A percentile compares a stretch with the other conserved stretches of the same genome.
Evolutionary conservation across 2,113 vertebrate genomes (phyloP).

Genomic region (Eleginops maclovinus): DNA sequence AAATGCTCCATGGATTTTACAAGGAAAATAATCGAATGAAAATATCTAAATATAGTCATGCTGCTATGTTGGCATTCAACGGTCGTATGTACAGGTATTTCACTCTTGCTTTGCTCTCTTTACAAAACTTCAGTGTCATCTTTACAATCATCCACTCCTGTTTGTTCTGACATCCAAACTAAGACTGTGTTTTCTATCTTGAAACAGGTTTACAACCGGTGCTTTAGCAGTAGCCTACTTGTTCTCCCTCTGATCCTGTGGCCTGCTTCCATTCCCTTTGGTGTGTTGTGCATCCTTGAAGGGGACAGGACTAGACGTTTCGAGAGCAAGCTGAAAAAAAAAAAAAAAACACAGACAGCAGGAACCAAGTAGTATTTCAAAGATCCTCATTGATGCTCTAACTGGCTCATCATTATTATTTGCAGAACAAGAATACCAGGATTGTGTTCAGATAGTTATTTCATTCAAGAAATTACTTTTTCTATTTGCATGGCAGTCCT

Average conservation of each 20-base stretch:
- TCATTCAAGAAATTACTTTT: background rate
- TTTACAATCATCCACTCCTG: no score
- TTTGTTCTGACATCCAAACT: background rate
- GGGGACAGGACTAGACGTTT: background rate
- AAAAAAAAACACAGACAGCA: background rate
- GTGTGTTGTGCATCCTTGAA: background rate
- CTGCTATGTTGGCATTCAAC: background rate
- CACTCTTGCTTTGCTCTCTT: no score
- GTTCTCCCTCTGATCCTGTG: background rate
- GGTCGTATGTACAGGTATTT: background rate
- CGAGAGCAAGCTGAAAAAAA: background rate
- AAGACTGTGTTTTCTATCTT: background rate
- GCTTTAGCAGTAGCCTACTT: background rate
- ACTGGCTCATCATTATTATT: no score
- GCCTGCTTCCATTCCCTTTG: background rate
- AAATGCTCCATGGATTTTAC: background rate
- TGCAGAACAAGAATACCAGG: no score
- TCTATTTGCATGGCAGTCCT: background rate
- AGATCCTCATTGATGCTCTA: background rate
- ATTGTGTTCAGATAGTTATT: background rate
- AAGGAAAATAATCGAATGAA: no score
- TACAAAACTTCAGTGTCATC: no score
- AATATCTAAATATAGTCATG: no score
- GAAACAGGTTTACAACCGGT: background rate
- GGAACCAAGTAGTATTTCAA: background rate